A percentile compares a stretch with the other conserved stretches of the same genome.
These are phyloP conservation scores for Gymnogyps californianus DNA, from an alignment of 2,113 vertebrate species.

Conservation along the genomic window DNA sequence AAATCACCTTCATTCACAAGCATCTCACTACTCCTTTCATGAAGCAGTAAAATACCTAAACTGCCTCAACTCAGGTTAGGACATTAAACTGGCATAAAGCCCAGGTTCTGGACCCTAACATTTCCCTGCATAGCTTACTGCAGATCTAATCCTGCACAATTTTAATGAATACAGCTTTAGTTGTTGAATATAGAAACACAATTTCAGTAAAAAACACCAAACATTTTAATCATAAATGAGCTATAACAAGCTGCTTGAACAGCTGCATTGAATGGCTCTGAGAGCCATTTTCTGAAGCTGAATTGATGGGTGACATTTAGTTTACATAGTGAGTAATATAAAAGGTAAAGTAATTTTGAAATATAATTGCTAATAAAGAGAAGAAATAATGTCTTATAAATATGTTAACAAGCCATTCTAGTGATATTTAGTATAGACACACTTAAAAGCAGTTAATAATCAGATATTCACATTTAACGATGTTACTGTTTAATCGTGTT, in stretches of 20 bases:
- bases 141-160: neutral
- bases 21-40: neutral
- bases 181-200: constrained; percentile 8
- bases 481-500: constrained; percentile 16
- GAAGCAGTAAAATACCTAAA: neutral
- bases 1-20: neutral
- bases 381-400: constrained; percentile 60
- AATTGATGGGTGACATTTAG: constrained; percentile 58
- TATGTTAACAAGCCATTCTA: constrained; percentile 45
- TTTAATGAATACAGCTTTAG: constrained; percentile 35
- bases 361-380: constrained; percentile 46
- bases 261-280: constrained; percentile 19
- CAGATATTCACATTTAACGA: constrained; percentile 23
- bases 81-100: neutral
- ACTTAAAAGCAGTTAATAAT: constrained; percentile 57
- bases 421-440: constrained; percentile 11
- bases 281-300: constrained; percentile 11
- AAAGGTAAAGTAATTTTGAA: constrained; percentile 50
- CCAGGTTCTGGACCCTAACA: neutral
- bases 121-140: neutral
- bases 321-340: constrained; percentile 49
- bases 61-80: neutral
- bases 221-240: constrained; percentile 40
- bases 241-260: constrained; percentile 19
- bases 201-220: neutral